These are phyloP conservation scores for Phainopepla nitens DNA, from an alignment of 2,113 vertebrate genomes.

Conservation along the genomic window DNA sequence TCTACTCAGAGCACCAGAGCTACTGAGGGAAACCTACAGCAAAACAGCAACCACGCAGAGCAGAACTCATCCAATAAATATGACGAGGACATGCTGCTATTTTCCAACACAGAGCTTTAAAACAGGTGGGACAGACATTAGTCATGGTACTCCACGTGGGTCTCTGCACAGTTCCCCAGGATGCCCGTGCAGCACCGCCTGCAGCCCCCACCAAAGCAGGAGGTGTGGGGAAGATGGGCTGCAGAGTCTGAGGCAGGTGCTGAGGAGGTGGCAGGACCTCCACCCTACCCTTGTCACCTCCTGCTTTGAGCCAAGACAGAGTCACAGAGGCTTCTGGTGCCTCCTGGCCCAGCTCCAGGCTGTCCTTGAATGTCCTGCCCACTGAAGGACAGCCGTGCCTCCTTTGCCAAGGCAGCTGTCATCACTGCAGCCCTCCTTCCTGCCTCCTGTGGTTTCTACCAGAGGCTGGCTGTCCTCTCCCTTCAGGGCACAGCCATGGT, in stretches of 20 bases:
- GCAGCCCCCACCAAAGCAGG: not conserved
- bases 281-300: not conserved
- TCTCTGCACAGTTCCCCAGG: not conserved
- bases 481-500: not conserved
- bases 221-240: not conserved
- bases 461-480: not conserved
- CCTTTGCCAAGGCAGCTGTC: not conserved
- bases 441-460: not conserved
- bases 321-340: not conserved
- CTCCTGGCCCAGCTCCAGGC: not conserved
- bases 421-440: not conserved
- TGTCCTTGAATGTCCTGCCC: not conserved
- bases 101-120: not conserved
- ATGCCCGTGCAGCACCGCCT: not conserved
- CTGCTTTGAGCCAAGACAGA: not conserved
- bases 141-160: fast-evolving
- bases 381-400: not conserved
- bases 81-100: not conserved
- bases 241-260: not conserved
- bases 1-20: not conserved
- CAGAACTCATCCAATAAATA: not conserved
- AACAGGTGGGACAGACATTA: not conserved
- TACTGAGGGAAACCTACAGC: not conserved
- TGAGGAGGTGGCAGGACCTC: not conserved
- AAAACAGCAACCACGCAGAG: not conserved